Base-by-base conservation (phyloP, 2,888 invertebrate species). In the Spilosoma lubricipeda region DNA sequence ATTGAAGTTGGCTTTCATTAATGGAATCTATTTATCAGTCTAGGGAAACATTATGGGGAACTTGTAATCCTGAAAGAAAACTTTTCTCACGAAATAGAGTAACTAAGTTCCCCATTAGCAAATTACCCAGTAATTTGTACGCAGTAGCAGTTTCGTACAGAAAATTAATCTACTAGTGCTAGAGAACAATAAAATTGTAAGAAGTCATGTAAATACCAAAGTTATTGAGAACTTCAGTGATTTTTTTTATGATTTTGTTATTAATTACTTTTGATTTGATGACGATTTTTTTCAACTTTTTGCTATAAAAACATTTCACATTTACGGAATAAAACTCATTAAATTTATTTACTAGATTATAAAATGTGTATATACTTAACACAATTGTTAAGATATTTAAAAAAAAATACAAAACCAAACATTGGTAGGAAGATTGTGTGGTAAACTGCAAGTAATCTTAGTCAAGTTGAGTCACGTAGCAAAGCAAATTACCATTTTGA, bases 21-120 rank as follows among this genome's bases (percentile, higher is more conserved):
- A 87, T 87, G 86, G 85, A 85, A 82, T 82, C 85, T 80, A 86
- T 88, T 87, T 86, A 86, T 87, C 85, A 87, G 82, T 76, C 78
- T 76, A 82, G 79, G 79, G 82, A 87, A 85, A 85, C 82, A 84
- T 87, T 81, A 77, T 73, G 79, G 71, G 72, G 67, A 73, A 76
- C 75, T 74, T 73, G 78, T 80, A 81, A 76, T 78, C 73, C 79
- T 77, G 78, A 69, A 72, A 80, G 69, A 73, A 84, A 82, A 82
- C 81, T 82, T 77, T 79, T 78, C 79, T 78, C 77, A 74, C 65
- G 72, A 65, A 66, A 75, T 75, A 77, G 75, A 76, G 80, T 67
- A 81, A 79, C 78, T 80, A 81, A 82, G 82, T 82, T 80, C 77
- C 83, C 86, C 86, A 88, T 88, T 88, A 89, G 84, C 81, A 81